These are phyloP conservation scores for Centropus bengalensis DNA, from an alignment of 2,113 vertebrate genomes.

Conservation along the genomic window DNA sequence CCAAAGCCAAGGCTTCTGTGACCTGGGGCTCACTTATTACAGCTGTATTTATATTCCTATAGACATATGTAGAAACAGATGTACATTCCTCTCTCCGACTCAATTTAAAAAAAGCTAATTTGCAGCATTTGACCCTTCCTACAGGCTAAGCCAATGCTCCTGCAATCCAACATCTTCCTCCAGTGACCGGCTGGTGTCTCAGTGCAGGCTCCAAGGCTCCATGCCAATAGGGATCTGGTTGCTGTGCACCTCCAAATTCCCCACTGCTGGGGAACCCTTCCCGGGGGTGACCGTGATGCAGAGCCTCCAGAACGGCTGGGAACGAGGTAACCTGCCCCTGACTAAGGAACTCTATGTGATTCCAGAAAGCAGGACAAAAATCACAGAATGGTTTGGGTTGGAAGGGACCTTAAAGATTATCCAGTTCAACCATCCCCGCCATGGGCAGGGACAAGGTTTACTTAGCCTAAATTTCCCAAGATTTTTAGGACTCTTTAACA, in stretches of 20 bases:
- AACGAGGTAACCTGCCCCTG: rapidly evolving
- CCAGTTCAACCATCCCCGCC: too few species aligned
- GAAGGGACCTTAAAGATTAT: too few species aligned
- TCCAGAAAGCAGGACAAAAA: background rate
- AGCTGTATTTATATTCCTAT: background rate
- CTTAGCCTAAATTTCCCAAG: background rate
- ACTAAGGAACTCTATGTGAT: rapidly evolving
- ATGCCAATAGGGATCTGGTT: background rate
- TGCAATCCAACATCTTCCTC: background rate
- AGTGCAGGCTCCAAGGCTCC: background rate
- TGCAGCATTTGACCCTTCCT: background rate
- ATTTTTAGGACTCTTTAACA: background rate
- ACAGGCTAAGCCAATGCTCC: background rate
- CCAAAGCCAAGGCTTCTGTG: background rate
- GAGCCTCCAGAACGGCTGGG: background rate
- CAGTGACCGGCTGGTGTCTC: background rate
- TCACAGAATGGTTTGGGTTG: too few species aligned
- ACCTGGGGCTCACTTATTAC: background rate
- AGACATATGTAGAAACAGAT: background rate
- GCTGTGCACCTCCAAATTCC: background rate
- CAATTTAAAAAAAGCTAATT: background rate
- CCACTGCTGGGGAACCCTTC: background rate
- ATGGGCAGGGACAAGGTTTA: background rate
- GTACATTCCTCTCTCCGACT: background rate
- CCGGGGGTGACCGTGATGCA: rapidly evolving